Conservation (phyloP, 2,113 vertebrate genomes). For the Accipiter virgatus region DNA sequence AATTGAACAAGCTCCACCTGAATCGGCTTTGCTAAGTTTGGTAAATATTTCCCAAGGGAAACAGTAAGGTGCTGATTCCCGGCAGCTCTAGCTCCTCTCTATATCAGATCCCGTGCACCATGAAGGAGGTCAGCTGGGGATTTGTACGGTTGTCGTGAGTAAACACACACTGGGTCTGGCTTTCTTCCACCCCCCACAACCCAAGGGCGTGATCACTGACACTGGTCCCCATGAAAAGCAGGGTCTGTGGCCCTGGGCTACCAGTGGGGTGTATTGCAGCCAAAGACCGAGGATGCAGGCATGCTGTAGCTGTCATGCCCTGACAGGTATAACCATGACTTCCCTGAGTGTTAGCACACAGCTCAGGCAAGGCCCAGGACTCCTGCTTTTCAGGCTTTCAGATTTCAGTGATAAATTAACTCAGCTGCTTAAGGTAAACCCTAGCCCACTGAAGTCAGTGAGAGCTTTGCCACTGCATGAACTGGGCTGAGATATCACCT, state of each 20-base stretch:
- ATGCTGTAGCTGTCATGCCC: fast-evolving
- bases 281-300: fast-evolving
- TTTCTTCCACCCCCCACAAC: background rate
- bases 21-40: background rate
- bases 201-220: fast-evolving
- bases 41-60: background rate
- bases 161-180: background rate
- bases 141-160: background rate
- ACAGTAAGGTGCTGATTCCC: background rate
- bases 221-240: background rate
- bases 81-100: background rate
- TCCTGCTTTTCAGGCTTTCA: background rate
- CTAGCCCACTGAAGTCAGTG: fast-evolving
- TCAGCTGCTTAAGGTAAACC: background rate
- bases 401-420: background rate
- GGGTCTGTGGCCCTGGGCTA: background rate
- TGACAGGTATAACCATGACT: fast-evolving
- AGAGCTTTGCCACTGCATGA: background rate
- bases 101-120: fast-evolving
- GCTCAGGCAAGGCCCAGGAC: background rate
- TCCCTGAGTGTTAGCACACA: background rate
- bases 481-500: background rate
- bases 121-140: background rate
- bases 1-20: background rate
- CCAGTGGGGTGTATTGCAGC: fast-evolving